These are phyloP conservation scores for Muscicapa comitata DNA, from an alignment of 2,797 vertebrate species.

Conservation along the genomic window DNA sequence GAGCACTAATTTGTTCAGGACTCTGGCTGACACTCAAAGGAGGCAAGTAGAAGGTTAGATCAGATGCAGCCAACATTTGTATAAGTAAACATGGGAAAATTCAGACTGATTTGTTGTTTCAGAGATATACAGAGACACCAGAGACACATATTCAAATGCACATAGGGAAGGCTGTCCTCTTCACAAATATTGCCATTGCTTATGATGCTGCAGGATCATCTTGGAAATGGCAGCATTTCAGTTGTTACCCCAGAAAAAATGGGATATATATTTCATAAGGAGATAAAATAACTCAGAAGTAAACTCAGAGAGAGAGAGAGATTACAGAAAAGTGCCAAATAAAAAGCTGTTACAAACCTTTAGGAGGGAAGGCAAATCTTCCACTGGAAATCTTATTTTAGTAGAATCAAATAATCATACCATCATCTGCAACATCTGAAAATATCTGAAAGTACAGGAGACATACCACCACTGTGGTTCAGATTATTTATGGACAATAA, in stretches of 20 bases:
- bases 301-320: neutral
- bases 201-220: rapidly evolving
- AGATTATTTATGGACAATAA: neutral
- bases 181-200: neutral
- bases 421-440: neutral
- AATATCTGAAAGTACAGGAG: neutral
- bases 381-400: neutral
- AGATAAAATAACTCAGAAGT: neutral
- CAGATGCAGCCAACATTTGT: neutral
- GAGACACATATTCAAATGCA: neutral
- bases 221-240: neutral
- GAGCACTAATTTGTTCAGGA: neutral
- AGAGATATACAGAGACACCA: neutral
- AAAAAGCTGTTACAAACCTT: neutral
- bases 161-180: neutral
- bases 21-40: neutral
- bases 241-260: neutral
- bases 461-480: neutral
- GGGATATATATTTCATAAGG: neutral
- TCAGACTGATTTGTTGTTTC: neutral
- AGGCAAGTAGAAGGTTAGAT: neutral
- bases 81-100: neutral
- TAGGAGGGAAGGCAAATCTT: neutral
- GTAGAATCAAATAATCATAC: neutral
- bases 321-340: neutral